Evolutionary conservation across 2,113 vertebrate species (phyloP), one percentile per base, ranked within the genome.

Genomic region (Podilymbus podiceps): DNA sequence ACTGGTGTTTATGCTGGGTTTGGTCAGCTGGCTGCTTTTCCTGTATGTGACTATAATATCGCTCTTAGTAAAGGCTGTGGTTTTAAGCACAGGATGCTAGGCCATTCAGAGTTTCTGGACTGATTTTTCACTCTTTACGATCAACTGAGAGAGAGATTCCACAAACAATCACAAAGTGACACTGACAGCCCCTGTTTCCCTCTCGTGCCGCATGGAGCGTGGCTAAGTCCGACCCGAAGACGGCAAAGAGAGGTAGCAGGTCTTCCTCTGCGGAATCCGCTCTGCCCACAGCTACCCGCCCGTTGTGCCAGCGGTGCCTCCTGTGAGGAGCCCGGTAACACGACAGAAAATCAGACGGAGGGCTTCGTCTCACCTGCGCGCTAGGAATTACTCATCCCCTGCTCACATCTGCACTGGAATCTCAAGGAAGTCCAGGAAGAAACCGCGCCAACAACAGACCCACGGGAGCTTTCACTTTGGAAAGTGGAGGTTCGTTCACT

Each of bases 121-220:
- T 28, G 30, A 13, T 35, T 77, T 80, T 74, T 74, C 55, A 31
- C 22, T 21, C n/a, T 44, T 91, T 59, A 24, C 22, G 55, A 31
- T 27, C 33, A 72, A 27, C 10, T 12, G 35, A 5, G 13, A 14
- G 14, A 22, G 64, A 74, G 60, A 81, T 35, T 46, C 85, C 44
- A 22, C 5, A 35, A 24, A 3, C n/a, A 35, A 49, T 15, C 58
- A 23, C 47, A 13, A 25, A 73, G 22, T 0, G 40, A 31, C 38
- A 42, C 4, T 24, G 50, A 77, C 69, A 58, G 31, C 3, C 0
- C 3, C 19, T 25, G 17, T 42, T 86, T 59, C 14, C 11, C 55
- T 47, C 15, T n/a, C 1, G 1, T 5, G 17, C 16, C 46, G 16
- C 4, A 2, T 3, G 46, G 30, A 50, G 8, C 1, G 0, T 3